A percentile compares a stretch with the other conserved stretches of the same genome.
Conservation (phyloP, 1,140 invertebrate genomes). For the Danaus melanippus region DNA sequence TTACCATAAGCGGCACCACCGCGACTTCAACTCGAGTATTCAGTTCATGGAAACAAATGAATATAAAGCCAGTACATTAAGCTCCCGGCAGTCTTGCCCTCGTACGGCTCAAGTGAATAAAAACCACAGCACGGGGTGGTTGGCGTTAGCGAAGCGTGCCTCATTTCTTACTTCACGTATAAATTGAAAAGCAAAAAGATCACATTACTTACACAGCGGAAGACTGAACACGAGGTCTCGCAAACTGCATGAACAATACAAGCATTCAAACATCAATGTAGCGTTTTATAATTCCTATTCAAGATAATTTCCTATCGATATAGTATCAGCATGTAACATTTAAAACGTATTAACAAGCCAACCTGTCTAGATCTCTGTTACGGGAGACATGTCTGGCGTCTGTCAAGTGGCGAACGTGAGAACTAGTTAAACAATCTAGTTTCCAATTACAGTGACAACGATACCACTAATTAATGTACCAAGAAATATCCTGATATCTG, state of each 20-base stretch:
- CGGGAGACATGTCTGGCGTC: constrained; percentile 6
- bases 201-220: constrained; percentile 38
- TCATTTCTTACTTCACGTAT: constrained; percentile 40
- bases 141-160: constrained; percentile 36
- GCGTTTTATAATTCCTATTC: no score
- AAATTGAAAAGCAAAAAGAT: constrained; percentile 47
- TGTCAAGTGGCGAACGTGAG: constrained; percentile 23
- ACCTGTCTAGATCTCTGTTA: constrained; percentile 2
- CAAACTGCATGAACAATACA: constrained; percentile 4
- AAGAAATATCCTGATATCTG: not conserved
- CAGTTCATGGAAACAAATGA: constrained; percentile 21
- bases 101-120: constrained; percentile 22
- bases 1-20: constrained; percentile 36
- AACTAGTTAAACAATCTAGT: constrained; percentile 17
- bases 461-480: constrained; percentile 9
- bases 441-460: constrained; percentile 24
- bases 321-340: no score
- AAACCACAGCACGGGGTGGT: constrained; percentile 25
- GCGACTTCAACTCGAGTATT: constrained; percentile 23
- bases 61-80: constrained; percentile 22
- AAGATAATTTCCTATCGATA: no score
- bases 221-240: constrained; percentile 25
- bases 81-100: constrained; percentile 10
- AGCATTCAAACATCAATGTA: no score
- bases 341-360: no score